phyloP scores from a whole-genome alignment of 1,140 invertebrate genomes.

The Lepidurus arcticus region DNA sequence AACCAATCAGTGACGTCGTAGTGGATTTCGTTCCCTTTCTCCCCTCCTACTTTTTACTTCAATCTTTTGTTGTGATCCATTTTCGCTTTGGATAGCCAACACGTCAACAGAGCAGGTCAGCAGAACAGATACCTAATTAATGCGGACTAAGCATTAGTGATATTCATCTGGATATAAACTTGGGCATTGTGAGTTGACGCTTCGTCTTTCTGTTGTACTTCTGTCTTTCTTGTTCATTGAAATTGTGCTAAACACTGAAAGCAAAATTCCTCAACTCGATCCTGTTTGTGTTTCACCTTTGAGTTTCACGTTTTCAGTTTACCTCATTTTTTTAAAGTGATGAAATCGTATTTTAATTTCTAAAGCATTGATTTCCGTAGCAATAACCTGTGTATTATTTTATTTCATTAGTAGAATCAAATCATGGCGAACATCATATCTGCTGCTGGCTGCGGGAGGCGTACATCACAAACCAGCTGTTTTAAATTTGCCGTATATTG shows the following conservation, averaged over 20 bases:
- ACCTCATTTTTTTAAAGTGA: too few relatives aligned
- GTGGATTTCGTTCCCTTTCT: too few relatives aligned
- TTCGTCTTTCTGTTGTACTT: too few relatives aligned
- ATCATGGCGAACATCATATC: background rate
- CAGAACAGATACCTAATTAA: background rate
- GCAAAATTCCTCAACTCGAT: too few relatives aligned
- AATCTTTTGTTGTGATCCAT: background rate
- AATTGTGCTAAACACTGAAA: too few relatives aligned
- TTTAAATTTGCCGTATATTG: background rate
- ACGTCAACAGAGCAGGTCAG: background rate
- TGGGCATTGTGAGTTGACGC: background rate
- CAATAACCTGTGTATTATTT: background rate
- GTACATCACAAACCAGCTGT: background rate
- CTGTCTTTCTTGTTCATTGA: too few relatives aligned
- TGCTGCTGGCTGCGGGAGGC: background rate
- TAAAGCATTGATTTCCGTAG: background rate
- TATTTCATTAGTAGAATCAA: background rate
- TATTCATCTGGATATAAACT: background rate
- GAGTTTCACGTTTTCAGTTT: too few relatives aligned
- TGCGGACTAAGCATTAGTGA: background rate
- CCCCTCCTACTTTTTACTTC: background rate
- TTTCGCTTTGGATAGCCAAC: background rate
- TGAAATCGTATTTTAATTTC: too few relatives aligned
- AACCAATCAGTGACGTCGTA: too few relatives aligned
- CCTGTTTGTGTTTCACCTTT: too few relatives aligned